Conservation (phyloP, 2,113 vertebrate species). For the Gasterosteus nipponicus region DNA sequence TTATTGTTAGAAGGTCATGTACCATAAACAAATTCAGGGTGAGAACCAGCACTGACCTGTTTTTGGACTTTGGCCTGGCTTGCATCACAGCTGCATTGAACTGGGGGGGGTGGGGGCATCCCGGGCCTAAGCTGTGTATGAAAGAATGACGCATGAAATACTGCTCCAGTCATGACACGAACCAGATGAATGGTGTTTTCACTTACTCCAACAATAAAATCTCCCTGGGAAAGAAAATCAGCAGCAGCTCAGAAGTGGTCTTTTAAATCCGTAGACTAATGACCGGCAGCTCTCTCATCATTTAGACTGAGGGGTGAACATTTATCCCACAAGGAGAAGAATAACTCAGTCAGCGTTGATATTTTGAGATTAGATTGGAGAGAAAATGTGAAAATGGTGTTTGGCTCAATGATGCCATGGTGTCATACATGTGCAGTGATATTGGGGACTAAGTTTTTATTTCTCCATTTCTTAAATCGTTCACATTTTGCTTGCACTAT, state of each 20-base stretch:
- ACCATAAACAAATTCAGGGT: not conserved
- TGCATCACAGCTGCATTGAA: slow-evolving; percentile 66
- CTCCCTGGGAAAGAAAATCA: slow-evolving; percentile 48
- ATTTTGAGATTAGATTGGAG: not conserved
- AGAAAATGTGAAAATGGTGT: slow-evolving; percentile 8
- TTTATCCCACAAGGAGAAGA: slow-evolving; percentile 7
- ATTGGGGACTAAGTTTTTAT: not conserved
- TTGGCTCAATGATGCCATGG: not conserved
- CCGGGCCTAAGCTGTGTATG: slow-evolving; percentile 54
- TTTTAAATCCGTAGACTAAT: slow-evolving; percentile 17
- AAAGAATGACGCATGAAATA: slow-evolving; percentile 75
- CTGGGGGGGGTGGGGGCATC: slow-evolving; percentile 71
- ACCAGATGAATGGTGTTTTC: slow-evolving; percentile 73
- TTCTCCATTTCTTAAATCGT: not conserved
- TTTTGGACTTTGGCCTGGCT: slow-evolving; percentile 50
- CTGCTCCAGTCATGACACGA: slow-evolving; percentile 67
- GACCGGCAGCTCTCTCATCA: slow-evolving; percentile 18
- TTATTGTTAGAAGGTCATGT: slow-evolving; percentile 3
- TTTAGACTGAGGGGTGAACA: slow-evolving; percentile 5
- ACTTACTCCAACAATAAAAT: slow-evolving; percentile 61
- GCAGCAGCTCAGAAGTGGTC: slow-evolving; percentile 39
- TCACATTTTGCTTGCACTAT: not conserved
- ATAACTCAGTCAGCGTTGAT: not conserved
- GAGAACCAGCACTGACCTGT: slow-evolving; percentile 18
- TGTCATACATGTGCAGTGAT: not conserved